Percentiles rank a stretch among this genome's conserved stretches.
Conservation (phyloP, 2,113 vertebrate species). For the Callipepla californica region DNA sequence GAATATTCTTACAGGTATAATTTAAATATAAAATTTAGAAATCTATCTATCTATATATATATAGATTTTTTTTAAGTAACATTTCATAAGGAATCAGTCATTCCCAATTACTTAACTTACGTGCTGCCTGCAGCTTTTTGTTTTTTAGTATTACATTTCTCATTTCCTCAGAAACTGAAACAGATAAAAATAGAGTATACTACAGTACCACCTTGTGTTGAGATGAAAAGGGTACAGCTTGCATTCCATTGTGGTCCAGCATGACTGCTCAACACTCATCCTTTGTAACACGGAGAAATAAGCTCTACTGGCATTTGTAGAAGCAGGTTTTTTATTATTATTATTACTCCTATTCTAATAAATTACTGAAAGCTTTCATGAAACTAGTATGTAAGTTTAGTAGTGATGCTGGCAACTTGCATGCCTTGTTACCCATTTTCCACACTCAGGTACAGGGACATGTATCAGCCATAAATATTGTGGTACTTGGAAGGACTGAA, state of each 20-base stretch:
- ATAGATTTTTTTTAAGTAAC: neutral
- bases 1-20: neutral
- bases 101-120: neutral
- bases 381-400: neutral
- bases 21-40: neutral
- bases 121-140: neutral
- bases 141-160: neutral
- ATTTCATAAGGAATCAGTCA: neutral
- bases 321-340: neutral
- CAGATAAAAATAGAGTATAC: neutral
- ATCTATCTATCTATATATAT: neutral
- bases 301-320: neutral
- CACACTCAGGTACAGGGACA: fast-evolving
- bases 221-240: neutral
- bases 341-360: neutral
- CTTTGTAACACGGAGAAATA: neutral
- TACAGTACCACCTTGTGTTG: neutral
- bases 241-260: neutral
- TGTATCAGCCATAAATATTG: neutral
- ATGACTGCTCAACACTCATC: neutral
- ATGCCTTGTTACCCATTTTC: neutral
- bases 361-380: neutral
- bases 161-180: neutral
- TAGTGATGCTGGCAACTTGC: fast-evolving
- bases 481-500: neutral